Percentiles rank a stretch among this genome's conserved stretches.
These are phyloP conservation scores for Muscicapa striata DNA, from an alignment of 2,797 vertebrate species.

Conservation along the genomic window DNA sequence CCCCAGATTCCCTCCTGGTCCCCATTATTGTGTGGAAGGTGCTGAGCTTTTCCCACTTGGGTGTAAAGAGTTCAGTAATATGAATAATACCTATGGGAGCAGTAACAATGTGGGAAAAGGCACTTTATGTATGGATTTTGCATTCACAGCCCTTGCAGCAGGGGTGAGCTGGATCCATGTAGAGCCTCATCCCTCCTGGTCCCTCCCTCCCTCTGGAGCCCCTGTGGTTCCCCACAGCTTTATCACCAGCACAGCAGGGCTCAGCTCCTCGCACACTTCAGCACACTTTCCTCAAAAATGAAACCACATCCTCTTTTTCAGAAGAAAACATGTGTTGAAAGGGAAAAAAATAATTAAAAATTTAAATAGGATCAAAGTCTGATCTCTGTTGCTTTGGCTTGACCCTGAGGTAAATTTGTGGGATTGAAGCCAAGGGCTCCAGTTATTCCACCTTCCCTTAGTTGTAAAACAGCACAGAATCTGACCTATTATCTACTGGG, in stretches of 20 bases:
- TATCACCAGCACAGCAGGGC: background rate
- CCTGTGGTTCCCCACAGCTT: background rate
- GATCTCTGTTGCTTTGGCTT: background rate
- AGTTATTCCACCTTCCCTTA: background rate
- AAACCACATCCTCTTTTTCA: background rate
- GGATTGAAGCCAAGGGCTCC: background rate
- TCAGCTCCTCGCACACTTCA: background rate
- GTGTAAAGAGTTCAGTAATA: background rate
- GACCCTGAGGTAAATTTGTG: background rate
- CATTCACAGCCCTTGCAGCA: accelerated
- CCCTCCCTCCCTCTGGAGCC: background rate
- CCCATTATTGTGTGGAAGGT: accelerated
- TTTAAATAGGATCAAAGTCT: background rate
- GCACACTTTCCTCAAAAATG: background rate
- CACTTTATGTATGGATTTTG: accelerated
- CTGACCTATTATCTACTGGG: background rate
- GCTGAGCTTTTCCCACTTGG: background rate
- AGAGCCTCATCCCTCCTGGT: background rate
- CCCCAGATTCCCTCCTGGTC: background rate
- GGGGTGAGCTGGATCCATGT: background rate
- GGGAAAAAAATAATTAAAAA: background rate
- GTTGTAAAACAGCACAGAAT: background rate
- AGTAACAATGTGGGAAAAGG: background rate
- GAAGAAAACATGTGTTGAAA: background rate
- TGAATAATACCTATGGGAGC: background rate